A percentile compares a stretch with the other conserved stretches of the same genome.
Conservation (phyloP, 1,140 invertebrate genomes). For the Venturia canescens region DNA sequence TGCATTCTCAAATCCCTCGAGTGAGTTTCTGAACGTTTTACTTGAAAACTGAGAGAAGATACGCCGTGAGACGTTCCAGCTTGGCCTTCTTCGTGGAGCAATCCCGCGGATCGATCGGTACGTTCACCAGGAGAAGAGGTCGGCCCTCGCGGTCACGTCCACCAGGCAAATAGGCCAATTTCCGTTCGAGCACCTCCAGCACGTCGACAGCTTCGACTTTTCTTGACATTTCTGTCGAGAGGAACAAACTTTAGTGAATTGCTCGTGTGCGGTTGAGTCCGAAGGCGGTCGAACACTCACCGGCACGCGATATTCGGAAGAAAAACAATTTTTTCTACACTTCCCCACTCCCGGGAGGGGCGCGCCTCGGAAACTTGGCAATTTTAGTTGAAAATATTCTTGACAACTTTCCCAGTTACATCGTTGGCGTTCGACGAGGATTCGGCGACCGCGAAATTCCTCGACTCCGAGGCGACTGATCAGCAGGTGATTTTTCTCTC, state of each 20-base stretch:
- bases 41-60: slow-evolving; percentile 81
- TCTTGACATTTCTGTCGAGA: slow-evolving; percentile 53
- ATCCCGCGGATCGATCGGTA: slow-evolving; percentile 77
- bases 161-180: slow-evolving; percentile 80
- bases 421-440: not conserved
- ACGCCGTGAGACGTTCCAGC: slow-evolving; percentile 78
- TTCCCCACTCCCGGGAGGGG: not conserved
- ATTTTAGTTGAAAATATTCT: not conserved
- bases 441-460: not conserved
- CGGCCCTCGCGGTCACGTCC: slow-evolving; percentile 81
- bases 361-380: not conserved
- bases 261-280: not conserved
- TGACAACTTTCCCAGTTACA: not conserved
- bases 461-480: not conserved
- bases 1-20: no score
- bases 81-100: slow-evolving; percentile 74
- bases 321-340: not conserved
- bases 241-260: not conserved
- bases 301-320: slow-evolving; percentile 39
- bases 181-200: slow-evolving; percentile 76
- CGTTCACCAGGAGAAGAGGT: slow-evolving; percentile 80
- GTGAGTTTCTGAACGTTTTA: slow-evolving; percentile 61
- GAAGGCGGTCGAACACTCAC: slow-evolving; percentile 45
- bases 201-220: slow-evolving; percentile 73
- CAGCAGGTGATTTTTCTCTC: not conserved